Conservation (phyloP, 2,113 vertebrate species). For the Grammomys dolichurus region DNA sequence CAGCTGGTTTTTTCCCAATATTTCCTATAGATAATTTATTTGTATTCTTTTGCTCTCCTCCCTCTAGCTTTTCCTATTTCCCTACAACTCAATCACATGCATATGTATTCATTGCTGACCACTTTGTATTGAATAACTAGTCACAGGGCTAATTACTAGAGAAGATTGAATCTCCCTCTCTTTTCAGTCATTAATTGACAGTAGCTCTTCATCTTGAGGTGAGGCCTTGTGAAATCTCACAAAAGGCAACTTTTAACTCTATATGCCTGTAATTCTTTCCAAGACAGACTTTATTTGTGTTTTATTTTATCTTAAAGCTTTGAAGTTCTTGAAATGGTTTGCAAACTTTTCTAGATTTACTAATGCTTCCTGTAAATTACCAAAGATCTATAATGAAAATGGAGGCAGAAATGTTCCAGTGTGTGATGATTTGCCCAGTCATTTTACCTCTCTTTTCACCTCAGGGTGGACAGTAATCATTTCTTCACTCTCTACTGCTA, state of each 20-base stretch:
- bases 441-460: slow-evolving; percentile 14
- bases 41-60: background rate
- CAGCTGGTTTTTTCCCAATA: background rate
- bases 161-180: background rate
- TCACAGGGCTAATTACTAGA: background rate
- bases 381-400: slow-evolving; percentile 33
- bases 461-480: background rate
- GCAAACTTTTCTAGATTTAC: background rate
- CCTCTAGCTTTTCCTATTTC: background rate
- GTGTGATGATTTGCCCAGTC: slow-evolving; percentile 5
- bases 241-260: slow-evolving; percentile 6
- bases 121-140: background rate
- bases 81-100: background rate
- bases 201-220: no score
- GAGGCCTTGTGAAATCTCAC: background rate
- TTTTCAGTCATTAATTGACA: background rate
- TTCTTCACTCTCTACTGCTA: slow-evolving; percentile 36
- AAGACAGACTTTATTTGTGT: slow-evolving; percentile 44
- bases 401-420: background rate
- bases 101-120: background rate
- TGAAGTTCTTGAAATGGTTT: slow-evolving; percentile 38
- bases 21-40: background rate
- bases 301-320: slow-evolving; percentile 30
- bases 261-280: slow-evolving; percentile 48
- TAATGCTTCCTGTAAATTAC: slow-evolving; percentile 24